Evolutionary conservation across 2,888 invertebrate genomes (phyloP).

Genomic region (Escarpia spicata): DNA sequence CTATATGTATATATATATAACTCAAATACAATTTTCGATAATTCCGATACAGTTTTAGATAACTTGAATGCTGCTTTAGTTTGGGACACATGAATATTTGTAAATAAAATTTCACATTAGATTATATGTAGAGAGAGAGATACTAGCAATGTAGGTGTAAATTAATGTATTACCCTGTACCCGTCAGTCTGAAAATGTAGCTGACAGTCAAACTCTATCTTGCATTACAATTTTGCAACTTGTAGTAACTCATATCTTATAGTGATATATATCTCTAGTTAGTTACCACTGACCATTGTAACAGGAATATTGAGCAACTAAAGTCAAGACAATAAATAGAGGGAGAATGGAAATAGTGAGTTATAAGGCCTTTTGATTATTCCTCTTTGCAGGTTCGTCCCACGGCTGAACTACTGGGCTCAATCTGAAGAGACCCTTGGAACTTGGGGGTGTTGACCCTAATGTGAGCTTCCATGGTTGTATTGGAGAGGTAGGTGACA

Average conservation of each 20-base stretch:
- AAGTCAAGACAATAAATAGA: neutral
- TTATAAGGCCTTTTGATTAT: neutral
- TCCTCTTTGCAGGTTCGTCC: constrained; percentile 48
- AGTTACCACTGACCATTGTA: neutral
- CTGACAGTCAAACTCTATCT: neutral
- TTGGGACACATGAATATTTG: neutral
- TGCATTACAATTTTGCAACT: neutral
- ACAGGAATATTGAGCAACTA: neutral
- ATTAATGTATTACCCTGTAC: neutral
- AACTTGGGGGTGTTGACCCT: constrained; percentile 81
- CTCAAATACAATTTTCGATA: neutral
- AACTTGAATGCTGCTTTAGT: no score
- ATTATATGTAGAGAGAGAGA: neutral
- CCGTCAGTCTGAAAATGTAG: neutral
- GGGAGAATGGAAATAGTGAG: neutral
- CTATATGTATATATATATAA: no score
- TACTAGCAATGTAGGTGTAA: neutral
- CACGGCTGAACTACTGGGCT: constrained; percentile 74
- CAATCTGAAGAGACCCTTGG: constrained; percentile 82
- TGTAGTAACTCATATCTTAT: neutral
- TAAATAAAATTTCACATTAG: neutral
- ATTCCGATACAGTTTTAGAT: neutral
- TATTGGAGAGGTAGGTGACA: constrained; percentile 79
- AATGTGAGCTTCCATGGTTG: constrained; percentile 83
- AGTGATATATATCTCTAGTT: neutral